Evolutionary conservation across 2,797 vertebrate species (phyloP).

Genomic region (Gobio occitaniae): DNA sequence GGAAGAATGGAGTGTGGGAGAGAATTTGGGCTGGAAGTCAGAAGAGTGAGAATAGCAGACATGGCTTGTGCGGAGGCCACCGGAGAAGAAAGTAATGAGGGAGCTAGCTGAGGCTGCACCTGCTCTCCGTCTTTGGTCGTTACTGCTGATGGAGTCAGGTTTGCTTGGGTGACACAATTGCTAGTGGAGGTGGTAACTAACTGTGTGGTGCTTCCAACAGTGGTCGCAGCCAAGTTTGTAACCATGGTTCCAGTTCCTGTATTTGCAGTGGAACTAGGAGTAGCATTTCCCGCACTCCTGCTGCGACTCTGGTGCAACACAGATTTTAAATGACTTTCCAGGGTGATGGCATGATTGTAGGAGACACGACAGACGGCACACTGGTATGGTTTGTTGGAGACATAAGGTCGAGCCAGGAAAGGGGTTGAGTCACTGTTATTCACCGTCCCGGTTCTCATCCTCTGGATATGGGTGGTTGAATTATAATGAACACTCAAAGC

Average conservation of each 20-base stretch:
- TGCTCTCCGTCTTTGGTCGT: constrained; percentile 77
- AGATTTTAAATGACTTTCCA: constrained; percentile 89
- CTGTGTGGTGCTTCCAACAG: constrained; percentile 69
- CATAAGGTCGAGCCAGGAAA: constrained; percentile 73
- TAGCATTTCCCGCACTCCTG: constrained; percentile 80
- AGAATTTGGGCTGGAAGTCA: constrained; percentile 78
- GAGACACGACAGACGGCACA: constrained; percentile 90
- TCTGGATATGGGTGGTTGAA: constrained; percentile 89
- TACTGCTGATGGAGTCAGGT: constrained; percentile 67
- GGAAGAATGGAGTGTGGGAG: constrained; percentile 78
- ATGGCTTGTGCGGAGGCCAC: constrained; percentile 82
- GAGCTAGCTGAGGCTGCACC: constrained; percentile 73
- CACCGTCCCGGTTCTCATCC: constrained; percentile 84
- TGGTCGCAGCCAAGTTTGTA: constrained; percentile 66
- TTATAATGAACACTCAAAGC: constrained; percentile 91
- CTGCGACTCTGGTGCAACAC: constrained; percentile 91
- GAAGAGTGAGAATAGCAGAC: constrained; percentile 83
- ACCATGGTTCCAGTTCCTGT: constrained; percentile 60
- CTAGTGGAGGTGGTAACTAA: constrained; percentile 68
- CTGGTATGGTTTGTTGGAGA: constrained; percentile 90
- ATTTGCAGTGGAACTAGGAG: constrained; percentile 66
- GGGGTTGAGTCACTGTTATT: constrained; percentile 71
- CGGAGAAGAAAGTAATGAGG: constrained; percentile 80
- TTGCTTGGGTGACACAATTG: constrained; percentile 72
- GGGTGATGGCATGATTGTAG: constrained; percentile 92